Base-by-base conservation (phyloP, 2,797 vertebrate species). In the Rachycentron canadum region DNA sequence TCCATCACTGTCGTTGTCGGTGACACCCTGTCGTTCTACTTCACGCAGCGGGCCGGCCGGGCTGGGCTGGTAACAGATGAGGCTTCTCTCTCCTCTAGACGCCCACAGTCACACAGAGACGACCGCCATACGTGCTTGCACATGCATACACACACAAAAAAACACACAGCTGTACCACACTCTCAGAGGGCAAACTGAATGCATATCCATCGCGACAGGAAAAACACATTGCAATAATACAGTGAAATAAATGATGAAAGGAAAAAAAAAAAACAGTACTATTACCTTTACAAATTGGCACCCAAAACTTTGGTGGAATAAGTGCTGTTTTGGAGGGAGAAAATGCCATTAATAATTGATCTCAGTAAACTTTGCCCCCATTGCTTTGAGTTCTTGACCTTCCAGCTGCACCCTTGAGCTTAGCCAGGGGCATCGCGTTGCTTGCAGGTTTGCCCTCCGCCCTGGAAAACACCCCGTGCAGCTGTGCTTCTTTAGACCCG, bases 21-120 rank as follows among this genome's bases (percentile, higher is more conserved):
- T 94, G 94, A 95, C 94, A 95, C 92, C 91, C 93, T 95, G 94
- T 95, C 94, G 93, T 94, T 94, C 94, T 91, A 93, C 94, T 93
- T 95, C 93, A 94, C 69, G 91, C 78, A 64, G 93, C 84, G 88
- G 91, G 90, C 92, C 83, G 91, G 92, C 84, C 88, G 81, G 89
- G 86, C 91, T 87, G 87, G 85, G 86, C 84, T 80, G 84, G 87
- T 94, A 95, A 94, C 94, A 95, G 94, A 95, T 95, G 95, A 95
- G 94, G 91, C 93, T 94, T 91, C 93, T 95, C 90, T 93, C 92
- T 93, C 90, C 91, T 91, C 91, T 86, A 93, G 91, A 93, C 91
- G 84, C 90, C 90, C 89, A 93, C 90, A 91, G 89, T 91, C 88
- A 83, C 90, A 91, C 86, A 75, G 86, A 89, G 75, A 87, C 84